phyloP scores from a whole-genome alignment of 2,888 invertebrate genomes.

The Papilio elwesi region DNA sequence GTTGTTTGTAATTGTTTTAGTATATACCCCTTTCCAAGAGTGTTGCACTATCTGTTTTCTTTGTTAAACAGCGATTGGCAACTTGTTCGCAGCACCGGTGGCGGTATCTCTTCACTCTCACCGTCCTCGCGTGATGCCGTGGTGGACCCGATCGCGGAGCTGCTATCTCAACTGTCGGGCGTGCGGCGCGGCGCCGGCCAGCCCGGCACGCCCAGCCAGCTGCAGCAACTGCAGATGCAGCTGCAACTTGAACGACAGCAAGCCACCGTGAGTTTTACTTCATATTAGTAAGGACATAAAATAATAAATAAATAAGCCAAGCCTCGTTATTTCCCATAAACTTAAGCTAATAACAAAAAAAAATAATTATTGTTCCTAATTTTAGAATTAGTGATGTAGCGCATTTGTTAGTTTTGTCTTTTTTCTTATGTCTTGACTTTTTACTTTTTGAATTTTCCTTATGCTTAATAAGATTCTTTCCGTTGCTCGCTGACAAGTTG shows the following conservation, averaged over 20 bases:
- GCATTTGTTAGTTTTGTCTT: too few relatives aligned
- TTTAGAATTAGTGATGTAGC: too few relatives aligned
- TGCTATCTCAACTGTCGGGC: conserved; percentile 97
- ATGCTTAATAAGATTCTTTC: too few relatives aligned
- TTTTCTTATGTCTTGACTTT: too few relatives aligned
- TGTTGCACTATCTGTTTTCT: conserved; percentile 28
- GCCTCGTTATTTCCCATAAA: too few relatives aligned
- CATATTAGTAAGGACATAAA: neutral
- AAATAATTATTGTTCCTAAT: too few relatives aligned
- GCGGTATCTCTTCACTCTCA: conserved; percentile 92
- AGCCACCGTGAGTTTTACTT: conserved; percentile 83
- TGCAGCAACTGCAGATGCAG: conserved; percentile 98
- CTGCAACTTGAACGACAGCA: conserved; percentile 95
- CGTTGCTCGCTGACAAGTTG: too few relatives aligned
- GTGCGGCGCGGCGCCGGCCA: conserved; percentile 89
- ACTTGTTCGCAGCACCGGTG: conserved; percentile 87
- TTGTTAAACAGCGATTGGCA: conserved; percentile 36
- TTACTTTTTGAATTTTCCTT: too few relatives aligned
- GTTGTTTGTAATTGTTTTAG: too few relatives aligned
- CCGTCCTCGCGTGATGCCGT: conserved; percentile 96
- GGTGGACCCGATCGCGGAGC: conserved; percentile 98
- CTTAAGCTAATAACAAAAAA: too few relatives aligned
- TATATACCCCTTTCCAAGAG: too few relatives aligned
- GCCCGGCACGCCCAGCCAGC: conserved; percentile 88
- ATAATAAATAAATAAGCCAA: too few relatives aligned